Base-by-base conservation (phyloP, 2,888 invertebrate species). In the Apamea epomidion region DNA sequence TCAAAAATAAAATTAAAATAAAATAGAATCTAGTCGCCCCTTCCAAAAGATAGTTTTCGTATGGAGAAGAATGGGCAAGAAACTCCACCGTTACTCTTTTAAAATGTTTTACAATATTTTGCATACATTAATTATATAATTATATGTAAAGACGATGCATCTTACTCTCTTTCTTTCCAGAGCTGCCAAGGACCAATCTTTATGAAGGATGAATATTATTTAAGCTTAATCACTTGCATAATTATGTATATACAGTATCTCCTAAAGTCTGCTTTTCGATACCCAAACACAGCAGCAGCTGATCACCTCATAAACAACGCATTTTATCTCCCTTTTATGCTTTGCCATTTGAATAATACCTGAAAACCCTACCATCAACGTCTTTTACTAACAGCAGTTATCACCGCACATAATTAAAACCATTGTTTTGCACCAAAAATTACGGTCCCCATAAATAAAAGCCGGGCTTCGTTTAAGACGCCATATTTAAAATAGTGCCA, bases 401-500 rank as follows among this genome's bases (percentile, higher is more conserved):
- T 95, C 95, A 94, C 95, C 94, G 91, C 91, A 93, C 92, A 95
- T 96, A 96, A 96, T 96, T 96, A 96, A 96, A 95, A 94, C 94
- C 96, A 96, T 96, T 96, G 96, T 96, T 94, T 96, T 93, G 91
- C 91, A 92, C 92, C 92, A 93, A 94, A 95, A 96, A 95, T 96
- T 95, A 96, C 94, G 92, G 92, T 92, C 91, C 87, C 93, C 95
- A 94, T 96, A 96, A 97, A 96, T 86, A 85, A 86, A 87, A 85
- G 93, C 91, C 90, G 88, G 89, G 92, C 82, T 79, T 82, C 86
- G 82, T 92, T 95, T 95, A 94, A 92, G 94, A 94, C 90, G 94
- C 94, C 95, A 95, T 96, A 95, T 96, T 96, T 96, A 96, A 96
- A 96, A 96, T 94, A 94, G 95, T 94, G 93, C 92, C 93, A 94